These are phyloP conservation scores for Tragelaphus imberbis DNA, from an alignment of 2,113 vertebrate genomes.

Conservation along the genomic window DNA sequence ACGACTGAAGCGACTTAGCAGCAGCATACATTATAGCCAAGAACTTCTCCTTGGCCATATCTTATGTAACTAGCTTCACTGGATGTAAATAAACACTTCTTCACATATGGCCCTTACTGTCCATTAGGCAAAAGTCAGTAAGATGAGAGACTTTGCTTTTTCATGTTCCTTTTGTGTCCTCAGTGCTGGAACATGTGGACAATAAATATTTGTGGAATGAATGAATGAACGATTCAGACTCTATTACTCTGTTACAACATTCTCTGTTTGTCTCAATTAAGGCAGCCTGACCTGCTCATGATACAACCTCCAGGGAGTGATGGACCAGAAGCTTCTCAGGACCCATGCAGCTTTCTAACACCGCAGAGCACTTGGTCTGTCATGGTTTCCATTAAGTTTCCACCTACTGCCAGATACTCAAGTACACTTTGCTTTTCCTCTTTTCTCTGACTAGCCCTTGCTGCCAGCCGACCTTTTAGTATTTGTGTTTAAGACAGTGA, in stretches of 20 bases:
- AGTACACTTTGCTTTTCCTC: background rate
- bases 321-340: constrained; percentile 35
- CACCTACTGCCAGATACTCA: background rate
- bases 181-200: background rate
- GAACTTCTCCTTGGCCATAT: background rate
- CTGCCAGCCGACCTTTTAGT: background rate
- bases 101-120: background rate
- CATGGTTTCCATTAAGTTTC: background rate
- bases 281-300: background rate
- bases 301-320: constrained; percentile 6
- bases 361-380: background rate
- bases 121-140: background rate
- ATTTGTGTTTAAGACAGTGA: background rate
- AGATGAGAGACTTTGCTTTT: background rate
- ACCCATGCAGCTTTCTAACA: background rate
- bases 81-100: background rate
- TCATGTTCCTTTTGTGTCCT: background rate
- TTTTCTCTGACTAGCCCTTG: background rate
- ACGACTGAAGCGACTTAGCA: too few species aligned
- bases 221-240: background rate
- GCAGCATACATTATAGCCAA: background rate
- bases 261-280: background rate
- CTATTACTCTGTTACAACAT: background rate
- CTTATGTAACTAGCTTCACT: background rate
- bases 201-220: background rate